Evolutionary conservation across 2,113 vertebrate species (phyloP).

Genomic region (Scomber japonicus): DNA sequence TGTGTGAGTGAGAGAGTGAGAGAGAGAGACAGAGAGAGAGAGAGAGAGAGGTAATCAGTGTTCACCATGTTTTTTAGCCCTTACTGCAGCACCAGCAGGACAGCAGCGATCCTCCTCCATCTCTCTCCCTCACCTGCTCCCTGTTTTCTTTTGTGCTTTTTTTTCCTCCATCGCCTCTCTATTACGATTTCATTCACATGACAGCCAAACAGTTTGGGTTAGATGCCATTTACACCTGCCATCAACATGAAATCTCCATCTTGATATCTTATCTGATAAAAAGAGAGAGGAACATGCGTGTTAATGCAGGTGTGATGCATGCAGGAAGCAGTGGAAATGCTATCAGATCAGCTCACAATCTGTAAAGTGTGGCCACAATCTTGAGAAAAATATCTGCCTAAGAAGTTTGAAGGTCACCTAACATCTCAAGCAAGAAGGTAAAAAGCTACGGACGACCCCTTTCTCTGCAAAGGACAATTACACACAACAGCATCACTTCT

Average conservation of each 20-base stretch:
- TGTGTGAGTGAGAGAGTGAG: too few relatives aligned
- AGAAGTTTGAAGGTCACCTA: too few relatives aligned
- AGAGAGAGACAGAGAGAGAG: too few relatives aligned
- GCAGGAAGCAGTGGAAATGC: too few relatives aligned
- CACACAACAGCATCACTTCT: too few relatives aligned
- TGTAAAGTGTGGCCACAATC: too few relatives aligned
- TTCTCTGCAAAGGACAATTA: too few relatives aligned
- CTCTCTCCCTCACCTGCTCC: conserved; percentile 4
- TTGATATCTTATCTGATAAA: neutral
- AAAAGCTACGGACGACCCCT: too few relatives aligned
- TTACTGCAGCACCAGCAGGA: conserved; percentile 18
- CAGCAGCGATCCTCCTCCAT: neutral
- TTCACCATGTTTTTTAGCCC: conserved; percentile 45
- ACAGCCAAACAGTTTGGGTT: neutral
- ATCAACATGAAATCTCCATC: neutral
- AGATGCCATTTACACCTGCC: neutral
- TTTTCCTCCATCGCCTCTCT: neutral
- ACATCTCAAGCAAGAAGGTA: too few relatives aligned
- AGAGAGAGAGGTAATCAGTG: conserved; percentile 43
- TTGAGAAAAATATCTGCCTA: too few relatives aligned
- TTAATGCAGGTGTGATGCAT: neutral
- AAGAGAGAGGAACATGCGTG: neutral
- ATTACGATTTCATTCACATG: neutral
- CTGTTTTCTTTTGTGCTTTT: neutral
- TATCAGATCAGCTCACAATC: too few relatives aligned